These are phyloP conservation scores for Menidia menidia DNA, from an alignment of 2,797 vertebrate species.

Conservation along the genomic window DNA sequence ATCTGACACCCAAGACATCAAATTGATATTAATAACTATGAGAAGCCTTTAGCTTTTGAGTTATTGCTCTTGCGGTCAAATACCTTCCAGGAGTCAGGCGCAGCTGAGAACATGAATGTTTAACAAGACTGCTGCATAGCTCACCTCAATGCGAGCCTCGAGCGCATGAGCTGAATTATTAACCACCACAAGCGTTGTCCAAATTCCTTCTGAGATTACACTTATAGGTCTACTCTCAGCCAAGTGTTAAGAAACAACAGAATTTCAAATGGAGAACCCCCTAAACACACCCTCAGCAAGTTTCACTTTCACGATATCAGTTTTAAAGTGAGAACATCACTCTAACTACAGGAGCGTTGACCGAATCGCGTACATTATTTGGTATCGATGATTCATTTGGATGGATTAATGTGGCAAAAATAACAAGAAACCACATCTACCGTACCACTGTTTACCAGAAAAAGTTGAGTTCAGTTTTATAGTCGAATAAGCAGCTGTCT, in stretches of 20 bases:
- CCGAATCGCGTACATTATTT: constrained; percentile 7
- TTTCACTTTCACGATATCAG: constrained; percentile 13
- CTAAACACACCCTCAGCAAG: constrained; percentile 37
- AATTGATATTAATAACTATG: constrained; percentile 79
- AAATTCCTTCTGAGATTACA: constrained; percentile 71
- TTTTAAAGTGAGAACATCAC: constrained; percentile 18
- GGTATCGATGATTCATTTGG: constrained; percentile 23
- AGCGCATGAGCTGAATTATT: constrained; percentile 79
- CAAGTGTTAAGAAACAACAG: constrained; percentile 49
- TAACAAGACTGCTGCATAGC: constrained; percentile 75
- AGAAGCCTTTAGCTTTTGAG: constrained; percentile 77
- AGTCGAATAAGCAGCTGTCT: no score
- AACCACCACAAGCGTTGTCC: constrained; percentile 64
- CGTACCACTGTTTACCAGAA: no score
- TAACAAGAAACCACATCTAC: no score
- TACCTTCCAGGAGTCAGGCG: constrained; percentile 66
- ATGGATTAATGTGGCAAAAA: constrained; percentile 13
- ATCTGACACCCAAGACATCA: constrained; percentile 62
- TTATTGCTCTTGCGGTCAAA: constrained; percentile 76
- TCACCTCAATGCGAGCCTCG: constrained; percentile 75
- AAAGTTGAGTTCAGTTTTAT: no score
- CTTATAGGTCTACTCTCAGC: constrained; percentile 47
- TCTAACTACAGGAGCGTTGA: background rate
- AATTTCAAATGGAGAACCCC: constrained; percentile 54
- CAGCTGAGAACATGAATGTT: constrained; percentile 80